These are phyloP conservation scores for Urosaurus nigricauda DNA, from an alignment of 2,797 vertebrate genomes.

Conservation along the genomic window DNA sequence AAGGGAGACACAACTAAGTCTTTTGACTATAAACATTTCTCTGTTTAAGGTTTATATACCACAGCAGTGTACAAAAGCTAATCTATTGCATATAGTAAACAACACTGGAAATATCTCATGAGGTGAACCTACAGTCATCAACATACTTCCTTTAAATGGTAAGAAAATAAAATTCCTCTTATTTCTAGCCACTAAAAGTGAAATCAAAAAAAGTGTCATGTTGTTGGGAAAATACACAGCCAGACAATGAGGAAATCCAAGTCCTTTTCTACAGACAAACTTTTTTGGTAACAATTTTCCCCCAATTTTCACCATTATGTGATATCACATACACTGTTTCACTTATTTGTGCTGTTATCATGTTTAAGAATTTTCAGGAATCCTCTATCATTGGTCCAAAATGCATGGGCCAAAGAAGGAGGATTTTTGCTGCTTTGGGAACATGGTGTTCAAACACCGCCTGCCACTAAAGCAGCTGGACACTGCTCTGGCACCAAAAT, in stretches of 20 bases:
- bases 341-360: not conserved
- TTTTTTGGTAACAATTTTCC: not conserved
- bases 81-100: not conserved
- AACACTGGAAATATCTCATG: not conserved
- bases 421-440: no score
- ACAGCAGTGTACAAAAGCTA: not conserved
- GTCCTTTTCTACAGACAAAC: not conserved
- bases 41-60: no score
- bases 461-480: no score
- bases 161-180: slow-evolving; percentile 8
- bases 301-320: not conserved
- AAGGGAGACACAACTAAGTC: not conserved
- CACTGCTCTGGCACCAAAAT: no score
- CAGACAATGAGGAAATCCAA: not conserved
- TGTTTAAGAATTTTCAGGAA: not conserved
- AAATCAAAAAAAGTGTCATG: not conserved
- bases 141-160: not conserved
- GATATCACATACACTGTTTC: not conserved
- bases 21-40: no score
- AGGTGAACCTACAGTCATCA: not conserved
- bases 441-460: no score
- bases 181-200: not conserved
- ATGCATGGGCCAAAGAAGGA: no score
- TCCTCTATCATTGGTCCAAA: no score
- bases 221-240: not conserved